These are phyloP conservation scores for Hypsibius dujardini DNA, from an alignment of 1,140 invertebrate genomes.

Conservation along the genomic window DNA sequence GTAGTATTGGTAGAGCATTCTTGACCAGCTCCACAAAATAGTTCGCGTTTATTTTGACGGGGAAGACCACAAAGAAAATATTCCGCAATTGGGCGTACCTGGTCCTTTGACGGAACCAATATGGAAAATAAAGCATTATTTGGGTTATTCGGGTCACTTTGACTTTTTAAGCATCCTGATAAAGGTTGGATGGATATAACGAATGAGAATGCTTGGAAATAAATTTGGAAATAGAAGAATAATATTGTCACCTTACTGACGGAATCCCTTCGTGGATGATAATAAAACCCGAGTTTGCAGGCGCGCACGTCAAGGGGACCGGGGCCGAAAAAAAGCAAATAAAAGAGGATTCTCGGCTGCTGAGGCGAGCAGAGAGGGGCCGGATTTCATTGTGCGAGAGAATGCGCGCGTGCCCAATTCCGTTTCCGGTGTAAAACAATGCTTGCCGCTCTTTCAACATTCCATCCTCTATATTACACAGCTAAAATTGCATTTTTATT, in stretches of 20 bases:
- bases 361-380: not conserved
- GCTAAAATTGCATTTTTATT: not conserved
- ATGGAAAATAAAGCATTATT: too few species aligned
- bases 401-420: not conserved
- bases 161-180: too few species aligned
- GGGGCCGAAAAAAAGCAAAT: not conserved
- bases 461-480: not conserved
- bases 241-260: not conserved
- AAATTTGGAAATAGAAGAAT: not conserved
- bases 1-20: too few species aligned
- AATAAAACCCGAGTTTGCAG: not conserved
- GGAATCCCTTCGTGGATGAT: not conserved
- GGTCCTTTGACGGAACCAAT: too few species aligned
- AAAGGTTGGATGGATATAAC: too few species aligned
- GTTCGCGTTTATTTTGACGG: too few species aligned
- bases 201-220: too few species aligned
- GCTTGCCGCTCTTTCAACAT: not conserved
- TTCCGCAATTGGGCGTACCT: too few species aligned
- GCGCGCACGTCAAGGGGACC: not conserved
- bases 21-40: too few species aligned
- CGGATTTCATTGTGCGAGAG: not conserved
- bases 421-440: slow-evolving; percentile 6
- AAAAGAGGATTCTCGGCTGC: not conserved
- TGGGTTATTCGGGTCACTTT: too few species aligned
- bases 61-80: too few species aligned